phyloP scores from a whole-genome alignment of 1,140 invertebrate species.

The Drosophila neocordata region DNA sequence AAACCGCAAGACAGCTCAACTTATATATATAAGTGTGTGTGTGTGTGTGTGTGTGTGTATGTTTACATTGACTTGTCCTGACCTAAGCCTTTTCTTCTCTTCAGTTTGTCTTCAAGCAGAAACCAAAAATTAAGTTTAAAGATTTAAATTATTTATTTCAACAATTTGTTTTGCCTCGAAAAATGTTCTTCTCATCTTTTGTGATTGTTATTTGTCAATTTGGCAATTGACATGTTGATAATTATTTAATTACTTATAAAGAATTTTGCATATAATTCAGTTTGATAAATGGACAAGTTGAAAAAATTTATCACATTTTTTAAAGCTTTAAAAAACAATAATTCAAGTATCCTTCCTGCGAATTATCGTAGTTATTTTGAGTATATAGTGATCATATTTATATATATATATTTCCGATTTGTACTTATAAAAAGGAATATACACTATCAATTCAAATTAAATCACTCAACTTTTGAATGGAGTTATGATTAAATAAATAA shows the following conservation, averaged over 20 bases:
- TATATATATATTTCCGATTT: too few relatives aligned
- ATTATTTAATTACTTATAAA: slow-evolving; percentile 48
- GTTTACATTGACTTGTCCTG: slow-evolving; percentile 12
- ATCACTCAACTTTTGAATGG: too few relatives aligned
- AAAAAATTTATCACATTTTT: slow-evolving; percentile 6
- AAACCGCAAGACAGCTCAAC: slow-evolving; percentile 60
- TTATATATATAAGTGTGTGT: slow-evolving; percentile 19
- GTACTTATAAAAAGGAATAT: too few relatives aligned
- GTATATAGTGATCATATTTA: too few relatives aligned
- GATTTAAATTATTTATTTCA: slow-evolving; percentile 56
- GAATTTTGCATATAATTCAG: slow-evolving; percentile 12
- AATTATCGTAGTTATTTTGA: too few relatives aligned
- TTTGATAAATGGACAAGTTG: background rate
- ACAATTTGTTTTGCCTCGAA: slow-evolving; percentile 45
- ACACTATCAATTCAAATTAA: too few relatives aligned
- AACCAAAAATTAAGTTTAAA: slow-evolving; percentile 28
- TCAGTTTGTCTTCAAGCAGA: slow-evolving; percentile 37
- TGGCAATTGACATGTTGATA: slow-evolving; percentile 61
- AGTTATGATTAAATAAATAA: too few relatives aligned
- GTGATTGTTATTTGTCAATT: slow-evolving; percentile 43
- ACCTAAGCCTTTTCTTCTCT: slow-evolving; percentile 21
- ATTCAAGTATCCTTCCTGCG: background rate
- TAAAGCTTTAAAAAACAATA: background rate
- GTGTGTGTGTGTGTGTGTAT: slow-evolving; percentile 1
- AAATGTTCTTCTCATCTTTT: slow-evolving; percentile 3